Evolutionary conservation across 2,888 invertebrate species (phyloP).

Genomic region (Pseudococcus viburni): DNA sequence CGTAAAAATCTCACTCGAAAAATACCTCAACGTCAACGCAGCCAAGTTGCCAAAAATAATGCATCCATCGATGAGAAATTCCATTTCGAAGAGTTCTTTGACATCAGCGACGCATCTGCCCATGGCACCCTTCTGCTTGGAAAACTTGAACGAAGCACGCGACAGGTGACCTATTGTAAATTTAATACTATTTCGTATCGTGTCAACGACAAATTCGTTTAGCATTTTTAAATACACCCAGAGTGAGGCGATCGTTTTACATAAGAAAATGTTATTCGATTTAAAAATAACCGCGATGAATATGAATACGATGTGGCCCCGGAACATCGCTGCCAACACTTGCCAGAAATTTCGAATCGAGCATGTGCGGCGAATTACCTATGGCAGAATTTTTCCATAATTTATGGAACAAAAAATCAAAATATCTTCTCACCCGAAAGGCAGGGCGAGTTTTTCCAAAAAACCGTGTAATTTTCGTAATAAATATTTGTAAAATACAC

Average conservation of each 20-base stretch:
- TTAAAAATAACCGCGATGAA: constrained; percentile 46
- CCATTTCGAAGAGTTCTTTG: not conserved
- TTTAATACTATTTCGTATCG: not conserved
- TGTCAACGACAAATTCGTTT: not conserved
- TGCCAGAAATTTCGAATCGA: constrained; percentile 31
- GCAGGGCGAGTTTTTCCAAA: too few relatives aligned
- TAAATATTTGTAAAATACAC: not conserved
- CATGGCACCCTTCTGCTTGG: not conserved
- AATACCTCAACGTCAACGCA: not conserved
- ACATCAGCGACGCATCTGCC: not conserved
- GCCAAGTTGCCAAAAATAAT: not conserved
- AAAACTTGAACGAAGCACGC: not conserved
- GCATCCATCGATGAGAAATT: not conserved
- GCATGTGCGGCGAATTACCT: not conserved
- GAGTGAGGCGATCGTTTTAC: not conserved
- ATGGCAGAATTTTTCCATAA: not conserved
- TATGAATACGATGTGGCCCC: not conserved
- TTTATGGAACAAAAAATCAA: not conserved
- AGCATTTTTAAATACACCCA: not conserved
- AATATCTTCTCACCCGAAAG: too few relatives aligned
- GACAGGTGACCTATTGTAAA: constrained; percentile 19
- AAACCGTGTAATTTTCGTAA: too few relatives aligned
- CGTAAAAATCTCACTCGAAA: not conserved
- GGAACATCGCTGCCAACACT: not conserved
- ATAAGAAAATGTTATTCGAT: constrained; percentile 10